Evolutionary conservation across 2,888 invertebrate genomes (phyloP), one percentile per base, ranked within the genome.

Genomic region (Patella caerulea): DNA sequence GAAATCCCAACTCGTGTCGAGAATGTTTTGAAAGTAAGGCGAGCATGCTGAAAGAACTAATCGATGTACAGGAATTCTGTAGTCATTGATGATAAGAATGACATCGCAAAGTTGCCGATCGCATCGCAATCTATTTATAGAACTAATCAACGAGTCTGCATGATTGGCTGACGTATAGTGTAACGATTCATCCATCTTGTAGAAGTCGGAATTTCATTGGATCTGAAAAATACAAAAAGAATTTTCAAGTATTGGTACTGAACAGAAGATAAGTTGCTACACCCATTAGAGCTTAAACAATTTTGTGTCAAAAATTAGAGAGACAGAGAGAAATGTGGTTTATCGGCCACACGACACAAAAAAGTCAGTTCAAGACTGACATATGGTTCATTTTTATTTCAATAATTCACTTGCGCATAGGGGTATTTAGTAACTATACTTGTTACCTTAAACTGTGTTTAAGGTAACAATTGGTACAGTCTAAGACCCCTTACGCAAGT

Each of bases 121-220:
- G 29, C 82, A 69, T 9, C 85, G 76, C 70, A 85, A 81, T 72
- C 82, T 80, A 77, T 83, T 85, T 77, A 85, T 83, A 24, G 81
- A 76, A 2, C 78, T 81, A 19, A 86, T 82, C 56, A 86, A 72
- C 56, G 82, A 81, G 72, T 82, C 77, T 24, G 85, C 83, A 72
- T 86, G 85, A 74, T 82, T 85, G 69, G 81, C 83, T 7, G 86
- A 86, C 5, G 82, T 82, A 78, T 85, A 86, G 74, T 86, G 85
- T 19, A 86, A 59, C 0, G 81, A 80, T n/a, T 82, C 77, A 34
- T 85, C 85, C 86, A 85, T 84, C 55, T 24, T 72, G 69, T 65
- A 69, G 53, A 24, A 45, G 12, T 56, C 65, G 71, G 24, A 54
- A 73, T n/a, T 59, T 19, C 19, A 56, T 24, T 34, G 4, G 15